Evolutionary conservation across 2,797 vertebrate species (phyloP).

Genomic region (Chaetophractus vellerosus): DNA sequence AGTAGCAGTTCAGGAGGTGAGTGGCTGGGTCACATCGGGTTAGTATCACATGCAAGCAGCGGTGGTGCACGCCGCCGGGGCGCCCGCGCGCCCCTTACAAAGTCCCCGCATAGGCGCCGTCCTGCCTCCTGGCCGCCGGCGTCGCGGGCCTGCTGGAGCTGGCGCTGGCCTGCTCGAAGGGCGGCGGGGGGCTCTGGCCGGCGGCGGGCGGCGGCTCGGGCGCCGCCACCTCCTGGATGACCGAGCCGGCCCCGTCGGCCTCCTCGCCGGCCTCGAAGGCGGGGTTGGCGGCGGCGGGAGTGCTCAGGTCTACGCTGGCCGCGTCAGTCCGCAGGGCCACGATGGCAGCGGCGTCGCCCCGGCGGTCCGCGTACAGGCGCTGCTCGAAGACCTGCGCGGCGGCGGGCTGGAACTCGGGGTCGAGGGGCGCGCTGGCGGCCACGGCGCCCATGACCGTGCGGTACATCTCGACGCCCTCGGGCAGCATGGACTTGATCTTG

Average conservation of each 20-base stretch:
- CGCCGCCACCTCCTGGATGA: slow-evolving; percentile 91
- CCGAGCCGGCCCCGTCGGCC: slow-evolving; percentile 88
- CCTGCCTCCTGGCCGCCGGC: slow-evolving; percentile 87
- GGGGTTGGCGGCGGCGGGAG: slow-evolving; percentile 81
- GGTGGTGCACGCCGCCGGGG: slow-evolving; percentile 78
- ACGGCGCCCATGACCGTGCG: slow-evolving; percentile 93
- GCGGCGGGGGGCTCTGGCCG: slow-evolving; percentile 88
- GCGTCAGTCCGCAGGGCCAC: slow-evolving; percentile 92
- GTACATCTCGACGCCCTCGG: slow-evolving; percentile 98
- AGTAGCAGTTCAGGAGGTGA: slow-evolving; percentile 94
- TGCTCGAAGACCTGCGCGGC: slow-evolving; percentile 93
- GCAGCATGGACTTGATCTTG: slow-evolving; percentile 99
- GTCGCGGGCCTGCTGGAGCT: slow-evolving; percentile 91
- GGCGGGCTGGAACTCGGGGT: slow-evolving; percentile 94
- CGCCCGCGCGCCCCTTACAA: slow-evolving; percentile 86
- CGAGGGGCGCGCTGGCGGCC: slow-evolving; percentile 92
- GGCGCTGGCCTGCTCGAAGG: slow-evolving; percentile 89
- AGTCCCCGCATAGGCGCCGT: slow-evolving; percentile 90
- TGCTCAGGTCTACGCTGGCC: slow-evolving; percentile 88
- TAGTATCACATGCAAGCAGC: slow-evolving; percentile 96
- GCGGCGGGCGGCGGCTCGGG: slow-evolving; percentile 87
- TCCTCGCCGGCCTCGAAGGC: slow-evolving; percentile 90
- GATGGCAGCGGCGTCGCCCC: slow-evolving; percentile 89
- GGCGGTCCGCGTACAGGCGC: slow-evolving; percentile 94
- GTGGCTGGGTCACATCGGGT: slow-evolving; percentile 92